These are phyloP conservation scores for Scaptomyza hsui DNA, from an alignment of 1,140 invertebrate genomes.

Conservation along the genomic window DNA sequence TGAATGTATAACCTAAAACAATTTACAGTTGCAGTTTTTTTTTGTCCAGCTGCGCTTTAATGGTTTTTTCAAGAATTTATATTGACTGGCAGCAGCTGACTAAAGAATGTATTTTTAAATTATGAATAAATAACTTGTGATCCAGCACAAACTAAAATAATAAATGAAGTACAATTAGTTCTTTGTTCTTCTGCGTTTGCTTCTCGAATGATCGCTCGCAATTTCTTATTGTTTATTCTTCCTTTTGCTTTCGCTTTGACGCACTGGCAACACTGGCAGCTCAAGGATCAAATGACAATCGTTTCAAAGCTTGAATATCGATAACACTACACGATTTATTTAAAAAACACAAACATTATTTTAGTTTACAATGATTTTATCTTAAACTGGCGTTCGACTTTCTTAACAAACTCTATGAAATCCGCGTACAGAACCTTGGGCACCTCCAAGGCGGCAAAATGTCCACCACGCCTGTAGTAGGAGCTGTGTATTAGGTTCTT, in stretches of 20 bases:
- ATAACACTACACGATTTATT: conserved; percentile 5
- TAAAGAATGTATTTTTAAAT: too few species aligned
- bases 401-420: conserved; percentile 84
- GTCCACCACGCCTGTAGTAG: conserved; percentile 89
- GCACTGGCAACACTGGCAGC: conserved; percentile 12
- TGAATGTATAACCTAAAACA: neutral
- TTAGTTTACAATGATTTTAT: conserved; percentile 54
- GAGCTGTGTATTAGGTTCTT: conserved; percentile 88
- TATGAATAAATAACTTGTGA: too few species aligned
- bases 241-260: conserved; percentile 4
- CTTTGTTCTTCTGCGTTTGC: neutral
- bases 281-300: conserved; percentile 21
- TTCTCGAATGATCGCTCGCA: neutral
- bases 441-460: conserved; percentile 93
- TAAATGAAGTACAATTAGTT: neutral
- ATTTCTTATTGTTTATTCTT: conserved; percentile 11
- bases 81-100: too few species aligned
- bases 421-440: conserved; percentile 89
- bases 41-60: neutral
- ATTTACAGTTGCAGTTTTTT: conserved; percentile 3
- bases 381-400: conserved; percentile 71
- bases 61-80: neutral
- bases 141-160: neutral
- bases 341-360: neutral
- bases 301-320: neutral